Base-by-base conservation (phyloP, 2,888 invertebrate species). In the Alcis repandata region DNA sequence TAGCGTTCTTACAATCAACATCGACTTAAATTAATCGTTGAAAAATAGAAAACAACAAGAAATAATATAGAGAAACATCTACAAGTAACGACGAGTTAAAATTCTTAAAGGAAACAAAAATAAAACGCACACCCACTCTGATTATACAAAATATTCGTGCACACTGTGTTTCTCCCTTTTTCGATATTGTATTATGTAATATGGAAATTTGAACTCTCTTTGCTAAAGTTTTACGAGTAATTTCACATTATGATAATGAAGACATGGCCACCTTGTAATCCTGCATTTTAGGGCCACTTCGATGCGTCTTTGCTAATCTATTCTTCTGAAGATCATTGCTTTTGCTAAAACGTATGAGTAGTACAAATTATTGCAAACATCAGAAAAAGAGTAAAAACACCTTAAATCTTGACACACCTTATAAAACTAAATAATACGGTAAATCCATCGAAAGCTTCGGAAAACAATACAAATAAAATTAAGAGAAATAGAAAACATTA, bases 11-110 rank as follows among this genome's bases (percentile, higher is more conserved):
- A 45, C n/a, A 33, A 36, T 46, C 43, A 67, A 68, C 70, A 72
- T 57, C 46, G 62, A 70, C 68, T 69, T 67, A 40, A 48, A 58
- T 66, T 73, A 68, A 65, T 67, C 66, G 68, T 67, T 68, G 69
- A 69, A 71, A 71, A 40, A 36, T 59, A 71, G 59, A 77, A 75
- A 79, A 80, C 75, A 81, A 82, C 76, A 76, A 79, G 75, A 78
- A 76, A 70, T 68, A 65, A 48, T 51, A 56, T 43, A 51, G 41
- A 70, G 67, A 68, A 27, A 71, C 64, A 63, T 63, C 69, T 73
- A 76, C 63, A 72, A 72, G 79, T 82, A 86, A 86, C 84, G 78
- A 74, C 69, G 58, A 78, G 77, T 81, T 79, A 84, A 84, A 82
- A 77, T 79, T 74, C 65, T 78, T 69, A 60, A 76, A 76, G 74